Base-by-base conservation (phyloP, 2,888 invertebrate species). In the Drosophila testacea region DNA sequence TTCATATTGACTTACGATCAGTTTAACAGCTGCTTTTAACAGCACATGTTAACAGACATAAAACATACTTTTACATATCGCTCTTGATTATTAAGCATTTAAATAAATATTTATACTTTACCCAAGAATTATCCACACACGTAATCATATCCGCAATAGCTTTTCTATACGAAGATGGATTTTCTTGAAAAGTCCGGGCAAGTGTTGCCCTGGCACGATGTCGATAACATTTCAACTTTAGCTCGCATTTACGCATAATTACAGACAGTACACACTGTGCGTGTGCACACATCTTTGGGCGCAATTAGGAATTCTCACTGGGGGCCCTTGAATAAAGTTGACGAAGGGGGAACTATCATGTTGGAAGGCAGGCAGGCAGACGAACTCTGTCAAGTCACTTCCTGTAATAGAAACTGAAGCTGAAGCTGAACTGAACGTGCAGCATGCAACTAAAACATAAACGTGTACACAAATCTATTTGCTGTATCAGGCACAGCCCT, bases 351-450 rank as follows among this genome's bases (percentile, higher is more conserved):
- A 38, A 11, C 9, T 28, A 27, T 13, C 13, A 41, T n/a, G 34
- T 6, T 34, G 55, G 44, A 22, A 4, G 32, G 4, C 4, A 7
- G 1, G n/a, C 55, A 30, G 62, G n/a, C 55, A 72, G 78, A 69
- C 59, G 79, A 78, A 74, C 76, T 65, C 86, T 82, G 88, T 85
- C 90, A 84, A 83, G 83, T 86, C 84, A 88, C 89, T 85, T 85
- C 90, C 90, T 85, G 84, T 83, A 86, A 90, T 90, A 83, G 84
- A 90, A 83, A 71, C 75, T 66, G 41, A 68, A 54, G 57, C 62
- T 44, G 52, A 51, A 16, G 16, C 16, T 16, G 16, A 16, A 65
- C 16, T 16, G 16, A 16, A 65, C 69, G 66, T 80, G 70, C 71
- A 34, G 47, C 63, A 63, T 63, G 63, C 63, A 48, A 48, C 63